Conservation (phyloP, 2,113 vertebrate species). For the Glaucidium brasilianum region DNA sequence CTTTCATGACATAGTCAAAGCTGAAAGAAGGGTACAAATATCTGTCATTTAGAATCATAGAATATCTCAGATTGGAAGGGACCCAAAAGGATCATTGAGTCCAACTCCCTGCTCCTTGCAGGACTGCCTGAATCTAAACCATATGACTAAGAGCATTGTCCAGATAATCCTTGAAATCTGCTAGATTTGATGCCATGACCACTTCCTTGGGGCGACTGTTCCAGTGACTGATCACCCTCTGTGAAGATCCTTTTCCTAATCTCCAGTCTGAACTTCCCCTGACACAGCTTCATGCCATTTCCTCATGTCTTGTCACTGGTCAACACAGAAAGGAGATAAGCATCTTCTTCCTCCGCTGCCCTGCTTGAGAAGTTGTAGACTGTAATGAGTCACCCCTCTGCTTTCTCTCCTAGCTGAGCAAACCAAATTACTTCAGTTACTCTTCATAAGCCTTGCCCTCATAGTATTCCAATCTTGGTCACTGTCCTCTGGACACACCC, state of each 20-base stretch:
- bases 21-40: background rate
- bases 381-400: background rate
- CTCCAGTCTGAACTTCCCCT: background rate
- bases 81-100: background rate
- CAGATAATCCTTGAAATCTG: background rate
- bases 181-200: background rate
- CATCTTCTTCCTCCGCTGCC: fast-evolving
- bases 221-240: fast-evolving
- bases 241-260: background rate
- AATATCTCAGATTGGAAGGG: background rate
- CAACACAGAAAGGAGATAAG: background rate
- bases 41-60: background rate
- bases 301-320: background rate
- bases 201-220: background rate
- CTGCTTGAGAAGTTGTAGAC: background rate
- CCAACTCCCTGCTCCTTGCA: background rate
- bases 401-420: background rate
- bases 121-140: background rate
- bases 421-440: background rate
- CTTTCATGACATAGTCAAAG: background rate
- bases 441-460: fast-evolving
- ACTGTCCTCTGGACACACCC: background rate
- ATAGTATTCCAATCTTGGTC: background rate
- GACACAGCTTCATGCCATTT: background rate
- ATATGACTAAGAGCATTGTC: background rate